Base-by-base conservation (phyloP, 2,888 invertebrate species). In the Drosophila algonquin region DNA sequence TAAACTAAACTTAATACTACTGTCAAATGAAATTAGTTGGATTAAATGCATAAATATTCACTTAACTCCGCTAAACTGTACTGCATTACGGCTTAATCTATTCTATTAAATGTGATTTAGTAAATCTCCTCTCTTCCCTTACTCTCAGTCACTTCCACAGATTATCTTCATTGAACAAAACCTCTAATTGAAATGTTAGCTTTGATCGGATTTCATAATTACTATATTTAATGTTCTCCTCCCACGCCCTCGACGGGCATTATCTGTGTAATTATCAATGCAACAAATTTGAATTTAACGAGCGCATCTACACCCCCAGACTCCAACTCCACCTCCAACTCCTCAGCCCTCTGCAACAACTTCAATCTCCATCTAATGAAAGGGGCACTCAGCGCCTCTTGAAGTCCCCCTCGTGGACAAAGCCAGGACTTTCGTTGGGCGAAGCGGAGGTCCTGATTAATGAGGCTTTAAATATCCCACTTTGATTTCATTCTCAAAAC, bases 401-500 rank as follows among this genome's bases (percentile, higher is more conserved):
- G n/a, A 12, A 51, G n/a, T 53, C 73, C 55, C 65, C 53, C 56
- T 27, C 30, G 24, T 16, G 32, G 16, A 5, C 10, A 45, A 63
- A 52, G 50, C 58, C 60, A 40, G 52, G 27, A 55, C 52, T 62
- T 62, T 69, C 52, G 68, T 48, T 62, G 56, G 40, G 76, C 65
- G 46, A 65, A 72, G 85, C 63, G 73, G 73, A 69, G 69, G 73
- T 65, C 40, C 88, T 89, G 90, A 90, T 90, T 90, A 90, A 90
- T 90, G 90, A 90, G 90, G 84, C 91, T 81, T 90, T 90, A 90
- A 90, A 90, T 90, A 90, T 87, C 81, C 87, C 88, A 90, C 90
- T 90, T 90, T 90, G 90, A 90, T 90, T 90, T 89, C 81, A 87
- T 90, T 89, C 82, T 89, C 76, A 73, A 89, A 84, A 78, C 81